These are phyloP conservation scores for Agrypnia vestita DNA, from an alignment of 1,140 invertebrate genomes.

Conservation along the genomic window DNA sequence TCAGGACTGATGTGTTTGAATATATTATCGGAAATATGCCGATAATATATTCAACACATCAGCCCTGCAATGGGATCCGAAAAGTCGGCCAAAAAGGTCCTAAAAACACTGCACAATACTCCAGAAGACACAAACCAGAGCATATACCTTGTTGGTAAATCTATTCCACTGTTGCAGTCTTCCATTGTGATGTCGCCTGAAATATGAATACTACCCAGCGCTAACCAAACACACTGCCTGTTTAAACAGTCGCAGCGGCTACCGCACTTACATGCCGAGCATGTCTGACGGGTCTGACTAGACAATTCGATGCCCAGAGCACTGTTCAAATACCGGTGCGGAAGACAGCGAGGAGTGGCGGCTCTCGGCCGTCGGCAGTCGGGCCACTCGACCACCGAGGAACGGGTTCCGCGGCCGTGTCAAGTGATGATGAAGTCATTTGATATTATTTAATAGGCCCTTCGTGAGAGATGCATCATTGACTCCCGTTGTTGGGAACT, in stretches of 20 bases:
- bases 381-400: conserved; percentile 24
- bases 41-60: no score
- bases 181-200: background rate
- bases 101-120: no score
- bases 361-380: conserved; percentile 4
- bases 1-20: no score
- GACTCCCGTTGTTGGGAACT: no score
- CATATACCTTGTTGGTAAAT: no score
- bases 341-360: conserved; percentile 19
- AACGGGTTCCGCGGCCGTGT: background rate
- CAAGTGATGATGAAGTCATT: conserved; percentile 12
- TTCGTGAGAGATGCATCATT: background rate
- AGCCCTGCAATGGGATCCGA: no score
- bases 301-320: conserved; percentile 19
- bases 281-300: conserved; percentile 12
- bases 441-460: conserved; percentile 10
- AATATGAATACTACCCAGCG: background rate
- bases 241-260: conserved; percentile 16
- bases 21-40: no score
- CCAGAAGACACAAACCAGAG: no score
- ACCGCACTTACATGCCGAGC: conserved; percentile 34
- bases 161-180: background rate
- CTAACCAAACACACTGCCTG: conserved; percentile 11
- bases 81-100: no score
- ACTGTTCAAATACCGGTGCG: conserved; percentile 18